Evolutionary conservation across 2,888 invertebrate species (phyloP), one percentile per base, ranked within the genome.

Genomic region (Teleiodes luculella): DNA sequence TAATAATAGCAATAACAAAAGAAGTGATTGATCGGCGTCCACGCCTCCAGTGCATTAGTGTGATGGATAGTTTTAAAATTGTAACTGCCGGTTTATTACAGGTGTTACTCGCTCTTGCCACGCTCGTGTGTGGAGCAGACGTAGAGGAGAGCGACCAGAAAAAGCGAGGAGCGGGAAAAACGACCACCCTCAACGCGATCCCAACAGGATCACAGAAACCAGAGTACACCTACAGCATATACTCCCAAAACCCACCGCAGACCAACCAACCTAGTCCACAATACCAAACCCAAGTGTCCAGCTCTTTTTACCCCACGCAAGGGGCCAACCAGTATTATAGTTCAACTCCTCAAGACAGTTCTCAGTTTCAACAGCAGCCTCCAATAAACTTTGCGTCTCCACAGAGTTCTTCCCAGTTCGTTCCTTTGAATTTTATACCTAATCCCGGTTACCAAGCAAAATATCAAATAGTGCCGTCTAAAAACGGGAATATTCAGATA

Each of bases 361-460:
- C 73, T 2, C 57, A 72, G 5, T 68, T 74, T 30, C 63, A 65
- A 3, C 75, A 66, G 45, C 81, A 76, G 46, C 74, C 74, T 3
- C 84, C 78, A 62, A 60, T 78, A 33, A 81, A 75, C 54, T 57
- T 76, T 3, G 60, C 80, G 13, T 75, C 79, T 10, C 78, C 80
- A 1, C 65, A 74, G 16, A 70, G 71, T 33, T 67, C 80, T 5
- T 72, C 85, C 0, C 85, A 84, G 41, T 86, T 84, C 55, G 67
- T 85, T 1, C 87, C 86, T 0, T 60, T 87, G 14, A 88, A 85
- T 55, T 87, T 86, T 49, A 63, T 86, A 11, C 83, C 85, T 0
- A 86, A 68, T 61, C 70, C 82, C n/a, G 87, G 86, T 1, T 88
- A 86, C 55, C 90, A 90, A 60, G 66, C 84, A 0, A 90, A 89